Evolutionary conservation across 2,797 vertebrate species (phyloP), one percentile per base, ranked within the genome.

Genomic region (Neosilurus mollespiculum): DNA sequence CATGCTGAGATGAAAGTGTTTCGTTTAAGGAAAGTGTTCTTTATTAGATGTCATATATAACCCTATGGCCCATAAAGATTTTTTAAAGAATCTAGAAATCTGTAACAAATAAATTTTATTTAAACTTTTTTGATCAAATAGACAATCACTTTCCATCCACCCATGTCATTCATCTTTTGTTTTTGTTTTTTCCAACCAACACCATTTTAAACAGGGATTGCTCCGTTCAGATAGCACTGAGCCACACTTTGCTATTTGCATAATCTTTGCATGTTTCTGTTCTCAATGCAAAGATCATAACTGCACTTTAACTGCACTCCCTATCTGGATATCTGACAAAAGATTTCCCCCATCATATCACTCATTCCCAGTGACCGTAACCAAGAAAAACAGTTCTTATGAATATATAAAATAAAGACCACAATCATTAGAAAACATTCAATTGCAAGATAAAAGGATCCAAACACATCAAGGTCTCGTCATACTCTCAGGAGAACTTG

Each of bases 281-380:
- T 91, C 89, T 90, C 86, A 82, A 92, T 93, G 92, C 92, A 94
- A 94, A 95, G 91, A 87, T 26, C 70, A 90, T 91, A 93, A 83
- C 77, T 80, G 77, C 70, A 76, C 61, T 69, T 62, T 78, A 85
- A 92, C 91, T 88, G 91, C 86, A 90, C 86, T 86, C 86, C 83
- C 83, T 72, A 83, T 83, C 83, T 81, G 79, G 88, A 88, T 87
- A 88, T 75, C 80, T 69, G 43, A 67, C 18, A 70, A n/a, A 18
- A 81, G 53, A 70, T 24, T 49, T 43, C 26, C n/a, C 51, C 26
- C 18, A 65, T 65, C 61, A 4, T 66, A 30, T 79, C 24, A 66
- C 24, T 65, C 20, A 22, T 79, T 67, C 20, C 51, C 49, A 69
- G 4, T 66, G 65, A 54, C 51, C 3, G 2, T 67, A 56, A 80